Percentiles rank a stretch among this genome's conserved stretches.
phyloP scores from a whole-genome alignment of 2,113 vertebrate genomes.

The Accipiter virgatus region DNA sequence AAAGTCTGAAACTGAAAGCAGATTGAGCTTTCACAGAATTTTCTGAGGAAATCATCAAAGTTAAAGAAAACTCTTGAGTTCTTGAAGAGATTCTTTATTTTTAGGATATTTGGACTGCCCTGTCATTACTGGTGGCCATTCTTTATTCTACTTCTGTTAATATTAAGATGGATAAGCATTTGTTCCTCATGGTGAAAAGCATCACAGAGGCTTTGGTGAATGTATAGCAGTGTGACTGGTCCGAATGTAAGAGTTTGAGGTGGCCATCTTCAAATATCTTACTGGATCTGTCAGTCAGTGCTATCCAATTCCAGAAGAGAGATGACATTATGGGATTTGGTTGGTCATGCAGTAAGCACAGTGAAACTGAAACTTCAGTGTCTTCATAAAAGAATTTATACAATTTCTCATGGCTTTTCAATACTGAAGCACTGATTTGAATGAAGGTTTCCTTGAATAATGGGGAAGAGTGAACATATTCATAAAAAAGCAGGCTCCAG shows the following conservation, averaged over 20 bases:
- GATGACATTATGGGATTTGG: background rate
- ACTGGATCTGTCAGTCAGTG: background rate
- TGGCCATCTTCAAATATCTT: background rate
- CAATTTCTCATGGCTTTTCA: background rate
- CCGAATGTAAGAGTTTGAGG: background rate
- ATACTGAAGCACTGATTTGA: background rate
- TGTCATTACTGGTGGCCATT: background rate
- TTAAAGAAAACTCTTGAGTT: background rate
- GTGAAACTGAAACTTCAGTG: background rate
- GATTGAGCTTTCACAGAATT: background rate
- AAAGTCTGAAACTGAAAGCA: conserved; percentile 23
- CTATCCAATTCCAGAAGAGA: background rate
- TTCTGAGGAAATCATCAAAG: background rate
- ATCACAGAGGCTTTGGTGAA: background rate
- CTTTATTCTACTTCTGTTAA: background rate
- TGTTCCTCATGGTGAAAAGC: background rate
- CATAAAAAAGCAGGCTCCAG: background rate
- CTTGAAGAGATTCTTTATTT: background rate
- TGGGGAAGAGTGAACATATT: background rate
- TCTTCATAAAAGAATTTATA: background rate
- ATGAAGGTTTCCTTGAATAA: background rate
- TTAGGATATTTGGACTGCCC: background rate
- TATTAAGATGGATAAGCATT: background rate
- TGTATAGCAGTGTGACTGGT: background rate
- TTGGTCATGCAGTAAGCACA: background rate